Evolutionary conservation across 2,113 vertebrate genomes (phyloP).

Genomic region (Zeus faber): DNA sequence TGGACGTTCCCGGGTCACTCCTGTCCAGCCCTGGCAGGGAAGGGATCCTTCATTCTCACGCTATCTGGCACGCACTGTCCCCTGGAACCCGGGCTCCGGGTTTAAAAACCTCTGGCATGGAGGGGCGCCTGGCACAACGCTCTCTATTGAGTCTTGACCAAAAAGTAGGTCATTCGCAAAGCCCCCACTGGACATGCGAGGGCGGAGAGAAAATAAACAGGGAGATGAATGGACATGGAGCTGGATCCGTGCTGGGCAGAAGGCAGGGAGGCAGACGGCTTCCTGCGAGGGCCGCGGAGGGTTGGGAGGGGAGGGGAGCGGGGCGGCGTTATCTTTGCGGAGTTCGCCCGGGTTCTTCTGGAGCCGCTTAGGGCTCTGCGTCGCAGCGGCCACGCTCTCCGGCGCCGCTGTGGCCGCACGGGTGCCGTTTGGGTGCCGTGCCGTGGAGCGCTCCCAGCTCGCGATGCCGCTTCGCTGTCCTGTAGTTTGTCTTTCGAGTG

Average conservation of each 20-base stretch:
- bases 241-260: slow-evolving; percentile 29
- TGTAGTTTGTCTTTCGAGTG: no score
- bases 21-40: slow-evolving; percentile 9
- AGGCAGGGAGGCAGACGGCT: slow-evolving; percentile 38
- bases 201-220: slow-evolving; percentile 62
- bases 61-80: slow-evolving; percentile 36
- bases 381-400: no score
- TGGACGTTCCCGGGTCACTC: background rate
- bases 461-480: no score
- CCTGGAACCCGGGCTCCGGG: slow-evolving; percentile 37
- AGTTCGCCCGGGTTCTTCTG: no score
- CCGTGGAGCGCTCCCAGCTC: no score
- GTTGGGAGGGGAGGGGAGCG: no score
- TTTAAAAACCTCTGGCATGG: slow-evolving; percentile 48
- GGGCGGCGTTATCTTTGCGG: no score
- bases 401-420: no score
- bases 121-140: slow-evolving; percentile 43
- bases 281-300: slow-evolving; percentile 52
- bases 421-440: no score
- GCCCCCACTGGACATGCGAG: slow-evolving; percentile 44
- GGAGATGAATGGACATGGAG: slow-evolving; percentile 36
- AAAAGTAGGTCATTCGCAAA: slow-evolving; percentile 70
- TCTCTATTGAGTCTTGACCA: slow-evolving; percentile 63
- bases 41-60: slow-evolving; percentile 38
- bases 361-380: no score